These are phyloP conservation scores for Radopholus similis DNA, from an alignment of 1,140 invertebrate genomes.

Conservation along the genomic window DNA sequence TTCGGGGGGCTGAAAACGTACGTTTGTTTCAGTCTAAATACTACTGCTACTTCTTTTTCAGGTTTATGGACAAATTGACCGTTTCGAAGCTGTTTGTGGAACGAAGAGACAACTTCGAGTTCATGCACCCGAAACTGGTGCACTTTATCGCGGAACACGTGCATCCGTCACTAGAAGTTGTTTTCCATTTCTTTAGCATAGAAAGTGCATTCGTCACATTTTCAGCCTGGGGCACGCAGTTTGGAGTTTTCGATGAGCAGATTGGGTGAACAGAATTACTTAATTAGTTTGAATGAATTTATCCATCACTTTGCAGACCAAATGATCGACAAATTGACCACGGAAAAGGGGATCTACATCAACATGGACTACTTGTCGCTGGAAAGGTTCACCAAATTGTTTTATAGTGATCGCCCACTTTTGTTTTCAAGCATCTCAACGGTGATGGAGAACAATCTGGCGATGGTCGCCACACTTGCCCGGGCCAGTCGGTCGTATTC, in stretches of 20 bases:
- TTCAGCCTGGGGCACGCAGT: constrained; percentile 28
- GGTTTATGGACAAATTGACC: constrained; percentile 18
- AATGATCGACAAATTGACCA: constrained; percentile 31
- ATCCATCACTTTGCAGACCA: neutral
- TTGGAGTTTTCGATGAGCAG: neutral
- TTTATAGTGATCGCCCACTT: no score
- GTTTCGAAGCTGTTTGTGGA: constrained; percentile 5
- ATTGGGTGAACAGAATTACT: neutral
- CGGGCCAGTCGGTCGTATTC: constrained; percentile 56
- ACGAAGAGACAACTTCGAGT: constrained; percentile 8
- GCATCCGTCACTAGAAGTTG: constrained; percentile 53
- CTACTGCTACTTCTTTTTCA: constrained; percentile 17
- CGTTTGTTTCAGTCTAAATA: constrained; percentile 17
- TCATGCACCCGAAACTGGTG: constrained; percentile 37
- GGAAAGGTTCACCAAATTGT: constrained; percentile 2
- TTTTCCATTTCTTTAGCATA: neutral
- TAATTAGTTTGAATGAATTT: neutral
- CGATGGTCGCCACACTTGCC: constrained; percentile 46
- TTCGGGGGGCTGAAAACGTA: constrained; percentile 20
- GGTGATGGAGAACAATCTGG: constrained; percentile 47
- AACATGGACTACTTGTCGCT: constrained; percentile 48
- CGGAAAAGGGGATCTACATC: constrained; percentile 41
- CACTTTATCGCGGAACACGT: constrained; percentile 59
- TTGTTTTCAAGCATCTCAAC: constrained; percentile 20
- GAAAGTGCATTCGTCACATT: constrained; percentile 17